Evolutionary conservation across 1,140 invertebrate species (phyloP), one percentile per base, ranked within the genome.

Genomic region (Neodiprion lecontei): DNA sequence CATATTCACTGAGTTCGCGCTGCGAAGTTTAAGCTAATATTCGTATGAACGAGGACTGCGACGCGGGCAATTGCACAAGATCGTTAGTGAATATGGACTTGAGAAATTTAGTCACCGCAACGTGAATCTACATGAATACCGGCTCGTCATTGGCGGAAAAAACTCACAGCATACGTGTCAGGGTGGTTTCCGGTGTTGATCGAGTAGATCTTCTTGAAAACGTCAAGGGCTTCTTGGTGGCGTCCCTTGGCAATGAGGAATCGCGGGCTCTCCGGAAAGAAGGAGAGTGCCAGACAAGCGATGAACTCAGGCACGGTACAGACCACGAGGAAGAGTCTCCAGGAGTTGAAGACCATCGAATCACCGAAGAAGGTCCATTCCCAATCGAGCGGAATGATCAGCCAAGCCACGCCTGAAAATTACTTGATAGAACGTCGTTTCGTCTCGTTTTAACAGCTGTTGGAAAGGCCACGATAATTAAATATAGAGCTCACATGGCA

Each of bases 181-280:
- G 82, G 79, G 40, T 87, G 79, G 69, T 87, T 88, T 68, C 89
- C 87, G 7, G 87, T 89, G 76, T 92, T 92, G 3, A 88, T 79
- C 0, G 84, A 72, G 73, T 92, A 91, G 28, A 93, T 92, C 49
- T 81, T 84, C 75, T 86, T 88, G 65, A 92, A 84, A 0, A 92
- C 88, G 7, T 87, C 84, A 7, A 93, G 81, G 11, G 91, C 89
- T 50, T 91, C 89, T 7, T 90, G 85, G 9, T 88, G 80, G 12
- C 88, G 84, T 76, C 91, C 91, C 75, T 86, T 87, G 4, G 89
- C 82, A 17, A 92, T 87, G 0, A 94, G 82, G 82, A 91, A 95
- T 80, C 94, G 93, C 0, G 94, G 93, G 81, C 93, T 94, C 79
- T 95, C 94, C 0, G 93, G 93, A 67, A 94, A 91, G 47, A 90